Conservation (phyloP, 2,797 vertebrate genomes). For the Lindbergichthys nudifrons region DNA sequence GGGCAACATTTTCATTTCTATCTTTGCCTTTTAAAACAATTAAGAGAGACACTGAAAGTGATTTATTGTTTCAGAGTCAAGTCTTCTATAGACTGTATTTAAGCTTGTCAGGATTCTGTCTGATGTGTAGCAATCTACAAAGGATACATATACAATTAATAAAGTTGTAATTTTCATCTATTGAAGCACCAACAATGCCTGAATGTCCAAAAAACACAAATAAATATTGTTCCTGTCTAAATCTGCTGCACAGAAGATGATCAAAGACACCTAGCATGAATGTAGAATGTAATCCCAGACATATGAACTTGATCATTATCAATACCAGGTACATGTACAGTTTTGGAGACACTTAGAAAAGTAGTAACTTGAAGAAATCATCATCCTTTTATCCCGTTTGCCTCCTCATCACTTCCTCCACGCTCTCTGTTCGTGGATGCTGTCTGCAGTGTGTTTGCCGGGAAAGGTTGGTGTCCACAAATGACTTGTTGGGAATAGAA, state of each 20-base stretch:
- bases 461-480: constrained; percentile 56
- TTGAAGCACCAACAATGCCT: neutral
- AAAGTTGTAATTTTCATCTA: neutral
- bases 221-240: neutral
- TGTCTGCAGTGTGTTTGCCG: constrained; percentile 36
- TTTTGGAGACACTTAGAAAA: too few species aligned
- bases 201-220: too few species aligned
- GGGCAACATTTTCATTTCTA: constrained; percentile 21
- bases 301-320: neutral
- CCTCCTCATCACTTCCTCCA: neutral
- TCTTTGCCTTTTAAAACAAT: constrained; percentile 18
- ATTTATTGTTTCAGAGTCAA: neutral
- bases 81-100: neutral
- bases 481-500: constrained; percentile 62
- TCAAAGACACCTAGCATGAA: neutral
- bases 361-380: too few species aligned
- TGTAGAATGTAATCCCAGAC: neutral
- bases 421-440: constrained; percentile 13
- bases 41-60: neutral
- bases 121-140: too few species aligned
- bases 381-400: neutral
- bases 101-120: too few species aligned
- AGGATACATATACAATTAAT: too few species aligned
- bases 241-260: neutral
- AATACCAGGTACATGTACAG: neutral